Base-by-base conservation (phyloP, 2,888 invertebrate species). In the Amaurobius ferox region DNA sequence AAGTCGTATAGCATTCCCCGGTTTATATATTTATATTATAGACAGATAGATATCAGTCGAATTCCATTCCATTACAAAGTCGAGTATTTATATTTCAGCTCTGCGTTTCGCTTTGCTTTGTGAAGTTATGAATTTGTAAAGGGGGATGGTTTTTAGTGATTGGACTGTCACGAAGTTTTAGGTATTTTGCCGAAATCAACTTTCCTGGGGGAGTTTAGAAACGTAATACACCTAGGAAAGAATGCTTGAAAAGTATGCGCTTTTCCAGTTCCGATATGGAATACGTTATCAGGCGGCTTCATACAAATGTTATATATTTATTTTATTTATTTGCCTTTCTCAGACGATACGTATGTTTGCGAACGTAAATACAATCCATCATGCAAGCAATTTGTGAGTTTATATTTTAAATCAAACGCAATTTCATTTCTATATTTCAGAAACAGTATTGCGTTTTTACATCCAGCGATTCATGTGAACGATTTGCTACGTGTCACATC, bases 71-170 rank as follows among this genome's bases (percentile, higher is more conserved):
- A 83, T 83, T 83, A 77, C 72, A 67, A 23, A 71, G 71, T 70
- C 83, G 72, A 83, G 83, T 77, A 83, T 83, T 83, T 83, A 83
- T 83, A 83, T 83, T 77, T 83, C 83, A 83, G 26, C 73, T 32
- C 29, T 30, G 23, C 44, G 35, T 83, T 77, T 66, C 40, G 39
- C 44, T 73, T 66, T 76, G 76, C 19, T 48, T 44, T 39, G 19
- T 70, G 6, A 35, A 40, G 78, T 85, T 77, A 62, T 85, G 83
- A 85, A 78, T 85, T 85, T 74, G 66, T 85, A 77, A 85, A 79
- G 55, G 66, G 29, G 55, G 73, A n/a, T 61, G 74, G 70, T 78
- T 78, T 78, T 30, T 23, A 28, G 40, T 32, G 73, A 67, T 67
- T 73, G 73, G 66, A 39, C 79, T n/a, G 74, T 44, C 40, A 13